phyloP scores from a whole-genome alignment of 2,113 vertebrate species.

The Ciconia stormi region DNA sequence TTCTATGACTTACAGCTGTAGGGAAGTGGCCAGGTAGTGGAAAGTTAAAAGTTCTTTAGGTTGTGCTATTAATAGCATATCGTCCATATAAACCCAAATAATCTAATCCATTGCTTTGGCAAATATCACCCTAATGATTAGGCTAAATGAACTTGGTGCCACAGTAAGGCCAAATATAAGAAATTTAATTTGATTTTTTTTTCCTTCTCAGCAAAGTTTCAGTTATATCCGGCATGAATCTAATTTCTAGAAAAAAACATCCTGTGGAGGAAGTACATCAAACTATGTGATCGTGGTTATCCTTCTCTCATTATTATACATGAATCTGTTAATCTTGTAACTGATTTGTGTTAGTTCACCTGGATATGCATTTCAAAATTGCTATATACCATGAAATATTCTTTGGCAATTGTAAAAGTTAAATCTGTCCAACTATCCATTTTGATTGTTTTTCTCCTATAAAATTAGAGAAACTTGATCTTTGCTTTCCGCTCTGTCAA shows the following conservation, averaged over 20 bases:
- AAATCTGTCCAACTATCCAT: background rate
- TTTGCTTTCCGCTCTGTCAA: background rate
- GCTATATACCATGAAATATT: background rate
- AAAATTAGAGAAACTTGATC: background rate
- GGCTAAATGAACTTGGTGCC: background rate
- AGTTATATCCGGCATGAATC: background rate
- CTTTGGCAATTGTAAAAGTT: background rate
- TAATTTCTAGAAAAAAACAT: background rate
- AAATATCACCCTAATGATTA: background rate
- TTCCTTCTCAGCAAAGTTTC: background rate
- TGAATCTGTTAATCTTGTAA: background rate
- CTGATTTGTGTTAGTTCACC: background rate
- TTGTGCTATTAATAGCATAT: background rate
- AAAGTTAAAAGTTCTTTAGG: background rate
- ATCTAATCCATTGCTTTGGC: background rate
- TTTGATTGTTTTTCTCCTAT: background rate
- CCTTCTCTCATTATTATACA: background rate
- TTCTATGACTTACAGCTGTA: background rate
- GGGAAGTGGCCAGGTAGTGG: background rate
- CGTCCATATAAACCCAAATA: background rate
- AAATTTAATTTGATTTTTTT: background rate
- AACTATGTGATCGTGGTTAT: background rate
- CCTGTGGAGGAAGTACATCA: background rate
- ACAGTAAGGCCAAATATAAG: background rate
- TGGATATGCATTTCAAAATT: background rate